phyloP scores from a whole-genome alignment of 2,113 vertebrate species.

The Megaceryle torquata region DNA sequence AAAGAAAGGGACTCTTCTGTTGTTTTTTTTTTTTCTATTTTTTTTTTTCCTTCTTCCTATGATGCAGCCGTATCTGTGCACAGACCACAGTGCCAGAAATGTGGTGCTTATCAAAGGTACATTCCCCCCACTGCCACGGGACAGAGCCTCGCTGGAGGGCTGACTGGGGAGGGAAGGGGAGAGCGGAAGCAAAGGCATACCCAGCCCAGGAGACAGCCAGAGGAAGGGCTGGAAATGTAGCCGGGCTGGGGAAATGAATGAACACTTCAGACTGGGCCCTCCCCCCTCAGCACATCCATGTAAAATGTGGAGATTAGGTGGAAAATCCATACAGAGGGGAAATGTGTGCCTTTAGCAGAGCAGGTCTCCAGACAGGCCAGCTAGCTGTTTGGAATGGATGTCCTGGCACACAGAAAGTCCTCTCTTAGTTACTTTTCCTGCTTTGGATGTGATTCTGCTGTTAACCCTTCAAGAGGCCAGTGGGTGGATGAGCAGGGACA shows the following conservation, averaged over 20 bases:
- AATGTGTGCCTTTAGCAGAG: constrained; percentile 59
- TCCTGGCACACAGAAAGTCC: constrained; percentile 31
- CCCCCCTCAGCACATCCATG: not conserved
- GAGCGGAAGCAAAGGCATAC: not conserved
- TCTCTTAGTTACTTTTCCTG: constrained; percentile 6
- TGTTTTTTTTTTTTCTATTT: not conserved
- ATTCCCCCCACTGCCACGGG: not conserved
- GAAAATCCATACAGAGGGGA: constrained; percentile 47
- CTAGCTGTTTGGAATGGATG: constrained; percentile 25
- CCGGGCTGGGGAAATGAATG: not conserved
- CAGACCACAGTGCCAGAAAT: not conserved
- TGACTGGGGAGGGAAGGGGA: not conserved
- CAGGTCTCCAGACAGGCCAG: not conserved
- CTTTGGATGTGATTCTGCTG: not conserved
- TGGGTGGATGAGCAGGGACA: not conserved
- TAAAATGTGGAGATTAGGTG: constrained; percentile 53
- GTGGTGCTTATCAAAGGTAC: not conserved
- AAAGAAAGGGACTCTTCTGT: not conserved
- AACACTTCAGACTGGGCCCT: not conserved
- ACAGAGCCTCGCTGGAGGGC: not conserved
- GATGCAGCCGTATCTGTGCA: not conserved
- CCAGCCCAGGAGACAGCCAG: not conserved
- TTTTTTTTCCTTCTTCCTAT: not conserved
- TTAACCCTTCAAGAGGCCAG: constrained; percentile 5
- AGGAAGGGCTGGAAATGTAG: not conserved